Conservation (phyloP, 37 sponge, comb jelly and placozoan genomes). For the Aplysina aerophoba region DNA sequence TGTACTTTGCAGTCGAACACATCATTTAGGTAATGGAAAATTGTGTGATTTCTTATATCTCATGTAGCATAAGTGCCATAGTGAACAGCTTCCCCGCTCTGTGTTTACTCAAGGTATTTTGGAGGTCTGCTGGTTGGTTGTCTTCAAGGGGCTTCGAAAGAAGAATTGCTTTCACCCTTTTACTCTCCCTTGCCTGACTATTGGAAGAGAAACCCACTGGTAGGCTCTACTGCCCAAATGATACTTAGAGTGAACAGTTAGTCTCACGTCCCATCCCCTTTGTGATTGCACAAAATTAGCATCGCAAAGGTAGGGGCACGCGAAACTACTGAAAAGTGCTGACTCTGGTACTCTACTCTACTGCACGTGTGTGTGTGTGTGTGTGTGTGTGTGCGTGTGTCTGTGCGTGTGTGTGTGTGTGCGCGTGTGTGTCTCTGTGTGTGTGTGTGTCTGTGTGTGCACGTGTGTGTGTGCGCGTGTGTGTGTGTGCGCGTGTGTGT, state of each 20-base stretch:
- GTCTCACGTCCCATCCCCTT: no score
- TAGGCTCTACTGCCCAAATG: no score
- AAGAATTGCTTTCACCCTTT: conserved; percentile 70
- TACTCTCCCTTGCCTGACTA: conserved; percentile 68
- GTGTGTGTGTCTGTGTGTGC: not conserved
- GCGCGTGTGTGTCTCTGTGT: conserved; percentile 5
- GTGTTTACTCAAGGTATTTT: conserved; percentile 59
- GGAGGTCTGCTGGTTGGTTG: conserved; percentile 85
- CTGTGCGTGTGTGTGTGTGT: conserved; percentile 19
- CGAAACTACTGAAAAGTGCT: no score
- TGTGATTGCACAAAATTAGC: no score
- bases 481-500: not conserved
- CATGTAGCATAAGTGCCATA: not conserved
- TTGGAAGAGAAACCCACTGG: conserved; percentile 71
- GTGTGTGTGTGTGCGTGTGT: conserved; percentile 24
- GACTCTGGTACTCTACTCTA: no score
- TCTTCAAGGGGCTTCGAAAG: conserved; percentile 73
- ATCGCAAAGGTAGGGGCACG: no score
- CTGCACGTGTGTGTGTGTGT: no score
- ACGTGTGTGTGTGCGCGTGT: not conserved
- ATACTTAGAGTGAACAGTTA: no score
- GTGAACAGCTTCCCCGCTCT: no score
- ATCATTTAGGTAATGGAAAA: no score
- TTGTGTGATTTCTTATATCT: no score
- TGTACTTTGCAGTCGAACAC: no score